Evolutionary conservation across 2,797 vertebrate genomes (phyloP).

Genomic region (Syndactyla subalaris): DNA sequence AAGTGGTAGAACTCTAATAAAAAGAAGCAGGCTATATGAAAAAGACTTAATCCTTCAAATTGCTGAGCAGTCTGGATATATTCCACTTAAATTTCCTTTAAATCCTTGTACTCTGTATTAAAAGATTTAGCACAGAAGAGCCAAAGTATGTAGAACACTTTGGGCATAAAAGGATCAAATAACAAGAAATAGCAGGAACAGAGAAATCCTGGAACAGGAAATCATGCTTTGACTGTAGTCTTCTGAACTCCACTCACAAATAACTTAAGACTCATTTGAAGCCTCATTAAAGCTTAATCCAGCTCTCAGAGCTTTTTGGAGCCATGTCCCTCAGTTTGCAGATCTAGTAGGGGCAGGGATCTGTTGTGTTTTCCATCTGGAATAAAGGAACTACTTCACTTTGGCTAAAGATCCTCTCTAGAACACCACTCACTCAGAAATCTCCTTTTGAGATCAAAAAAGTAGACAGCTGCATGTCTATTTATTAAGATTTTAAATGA

Average conservation of each 20-base stretch:
- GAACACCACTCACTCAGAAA: background rate
- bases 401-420: background rate
- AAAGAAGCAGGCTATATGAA: background rate
- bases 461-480: accelerated
- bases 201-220: background rate
- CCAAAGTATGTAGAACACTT: background rate
- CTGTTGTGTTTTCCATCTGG: background rate
- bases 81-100: background rate
- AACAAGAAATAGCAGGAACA: background rate
- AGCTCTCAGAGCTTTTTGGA: background rate
- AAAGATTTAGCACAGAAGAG: background rate
- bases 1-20: background rate
- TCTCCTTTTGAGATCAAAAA: background rate
- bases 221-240: background rate
- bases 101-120: background rate
- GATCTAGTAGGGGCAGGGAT: background rate
- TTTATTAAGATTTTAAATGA: background rate
- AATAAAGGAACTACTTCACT: background rate
- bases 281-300: background rate
- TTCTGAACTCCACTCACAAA: background rate
- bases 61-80: background rate
- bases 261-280: background rate
- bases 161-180: background rate
- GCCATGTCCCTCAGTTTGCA: background rate
- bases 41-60: slow-evolving; percentile 2